Percentiles rank a stretch among this genome's conserved stretches.
Conservation (phyloP, 92 coral and sea anemone species). For the Parazoanthus darwini region DNA sequence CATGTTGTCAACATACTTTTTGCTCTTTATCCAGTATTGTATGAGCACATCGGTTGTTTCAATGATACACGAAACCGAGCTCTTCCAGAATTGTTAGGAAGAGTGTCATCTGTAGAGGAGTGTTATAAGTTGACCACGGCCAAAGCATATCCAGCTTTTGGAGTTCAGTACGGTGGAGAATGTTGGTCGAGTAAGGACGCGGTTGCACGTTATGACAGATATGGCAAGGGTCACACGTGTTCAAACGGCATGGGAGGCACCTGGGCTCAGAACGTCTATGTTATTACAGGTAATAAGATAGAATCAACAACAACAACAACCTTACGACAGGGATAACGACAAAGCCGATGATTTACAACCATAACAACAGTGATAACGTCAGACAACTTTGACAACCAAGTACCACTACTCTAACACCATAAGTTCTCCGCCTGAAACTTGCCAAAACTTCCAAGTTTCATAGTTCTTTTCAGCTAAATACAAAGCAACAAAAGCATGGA, state of each 20-base stretch:
- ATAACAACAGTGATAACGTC: too few relatives aligned
- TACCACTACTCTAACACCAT: too few relatives aligned
- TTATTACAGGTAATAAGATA: neutral
- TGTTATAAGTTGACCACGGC: neutral
- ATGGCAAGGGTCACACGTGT: neutral
- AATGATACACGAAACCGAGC: neutral
- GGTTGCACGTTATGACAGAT: neutral
- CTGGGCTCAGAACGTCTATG: neutral
- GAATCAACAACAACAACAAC: neutral
- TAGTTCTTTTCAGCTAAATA: too few relatives aligned
- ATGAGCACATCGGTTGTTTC: neutral
- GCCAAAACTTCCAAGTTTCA: too few relatives aligned
- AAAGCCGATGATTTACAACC: too few relatives aligned
- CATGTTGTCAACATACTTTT: too few relatives aligned
- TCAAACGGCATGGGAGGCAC: neutral
- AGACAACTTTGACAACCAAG: too few relatives aligned
- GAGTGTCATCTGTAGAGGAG: neutral
- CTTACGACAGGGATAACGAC: too few relatives aligned
- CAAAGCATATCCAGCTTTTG: neutral
- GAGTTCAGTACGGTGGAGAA: neutral
- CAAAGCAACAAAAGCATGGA: too few relatives aligned
- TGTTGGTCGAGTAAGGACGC: conserved; percentile 23
- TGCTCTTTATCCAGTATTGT: neutral
- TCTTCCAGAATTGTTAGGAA: neutral
- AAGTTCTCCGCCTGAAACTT: too few relatives aligned